Conservation (phyloP, 1,140 invertebrate genomes). For the Temnothorax nylanderi region DNA sequence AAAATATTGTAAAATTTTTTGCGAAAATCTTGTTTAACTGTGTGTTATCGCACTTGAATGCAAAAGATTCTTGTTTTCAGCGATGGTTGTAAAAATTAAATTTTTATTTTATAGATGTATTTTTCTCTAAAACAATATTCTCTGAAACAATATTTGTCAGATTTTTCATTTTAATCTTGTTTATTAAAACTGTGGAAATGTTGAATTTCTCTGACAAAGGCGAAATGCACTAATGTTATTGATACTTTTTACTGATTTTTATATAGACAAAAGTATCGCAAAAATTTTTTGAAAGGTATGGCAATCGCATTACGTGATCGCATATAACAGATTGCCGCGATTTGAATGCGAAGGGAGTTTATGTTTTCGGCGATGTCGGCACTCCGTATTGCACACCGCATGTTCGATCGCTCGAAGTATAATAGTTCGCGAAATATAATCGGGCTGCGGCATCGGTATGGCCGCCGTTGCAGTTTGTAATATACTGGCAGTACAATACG, state of each 20-base stretch:
- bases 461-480: slow-evolving; percentile 73
- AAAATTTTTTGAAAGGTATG: background rate
- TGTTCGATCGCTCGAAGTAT: slow-evolving; percentile 48
- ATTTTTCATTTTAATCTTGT: slow-evolving; percentile 21
- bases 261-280: background rate
- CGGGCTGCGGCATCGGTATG: slow-evolving; percentile 68
- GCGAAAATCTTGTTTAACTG: background rate
- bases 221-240: background rate
- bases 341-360: slow-evolving; percentile 21
- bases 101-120: slow-evolving; percentile 10
- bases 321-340: background rate
- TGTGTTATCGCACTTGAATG: slow-evolving; percentile 7
- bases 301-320: background rate
- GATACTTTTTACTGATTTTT: background rate
- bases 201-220: background rate
- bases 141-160: background rate
- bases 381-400: slow-evolving; percentile 50
- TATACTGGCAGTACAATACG: slow-evolving; percentile 66
- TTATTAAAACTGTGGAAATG: background rate
- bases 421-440: slow-evolving; percentile 71
- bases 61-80: slow-evolving; percentile 21
- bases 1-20: slow-evolving; percentile 36
- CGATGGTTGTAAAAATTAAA: slow-evolving; percentile 32
- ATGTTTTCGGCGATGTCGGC: slow-evolving; percentile 43
- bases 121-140: slow-evolving; percentile 19